These are phyloP conservation scores for Palythoa grandiflora DNA, from an alignment of 92 coral and sea anemone genomes.

Conservation along the genomic window DNA sequence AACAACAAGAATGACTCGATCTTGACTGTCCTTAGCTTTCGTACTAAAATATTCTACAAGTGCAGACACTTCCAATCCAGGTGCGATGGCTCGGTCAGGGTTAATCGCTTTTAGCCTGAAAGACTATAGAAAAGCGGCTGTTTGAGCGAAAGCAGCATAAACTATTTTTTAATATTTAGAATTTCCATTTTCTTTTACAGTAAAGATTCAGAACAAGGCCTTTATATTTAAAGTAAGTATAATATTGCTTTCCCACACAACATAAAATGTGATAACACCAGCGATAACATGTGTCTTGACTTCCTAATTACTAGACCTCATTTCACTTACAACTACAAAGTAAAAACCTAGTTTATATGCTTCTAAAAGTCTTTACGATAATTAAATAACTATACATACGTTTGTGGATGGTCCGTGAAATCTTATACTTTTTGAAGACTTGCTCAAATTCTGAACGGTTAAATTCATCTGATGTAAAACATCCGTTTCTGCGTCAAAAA, in stretches of 20 bases:
- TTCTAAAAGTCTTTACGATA: neutral
- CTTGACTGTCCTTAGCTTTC: conserved; percentile 90
- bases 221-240: too few relatives aligned
- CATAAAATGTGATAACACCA: too few relatives aligned
- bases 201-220: too few relatives aligned
- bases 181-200: neutral
- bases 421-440: conserved; percentile 87
- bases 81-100: conserved; percentile 95
- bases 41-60: conserved; percentile 92
- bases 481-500: conserved; percentile 94
- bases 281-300: neutral
- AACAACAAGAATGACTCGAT: conserved; percentile 88
- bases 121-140: conserved; percentile 58
- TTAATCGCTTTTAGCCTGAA: conserved; percentile 90
- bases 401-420: conserved; percentile 96
- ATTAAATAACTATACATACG: conserved; percentile 58
- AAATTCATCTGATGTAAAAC: conserved; percentile 96
- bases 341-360: neutral
- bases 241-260: too few relatives aligned
- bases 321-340: neutral
- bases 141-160: neutral
- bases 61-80: conserved; percentile 93
- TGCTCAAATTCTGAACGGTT: conserved; percentile 95
- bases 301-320: neutral
- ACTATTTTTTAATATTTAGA: too few relatives aligned